A percentile compares a stretch with the other conserved stretches of the same genome.
phyloP scores from a whole-genome alignment of 1,140 invertebrate genomes.

The Ganaspis sp. region DNA sequence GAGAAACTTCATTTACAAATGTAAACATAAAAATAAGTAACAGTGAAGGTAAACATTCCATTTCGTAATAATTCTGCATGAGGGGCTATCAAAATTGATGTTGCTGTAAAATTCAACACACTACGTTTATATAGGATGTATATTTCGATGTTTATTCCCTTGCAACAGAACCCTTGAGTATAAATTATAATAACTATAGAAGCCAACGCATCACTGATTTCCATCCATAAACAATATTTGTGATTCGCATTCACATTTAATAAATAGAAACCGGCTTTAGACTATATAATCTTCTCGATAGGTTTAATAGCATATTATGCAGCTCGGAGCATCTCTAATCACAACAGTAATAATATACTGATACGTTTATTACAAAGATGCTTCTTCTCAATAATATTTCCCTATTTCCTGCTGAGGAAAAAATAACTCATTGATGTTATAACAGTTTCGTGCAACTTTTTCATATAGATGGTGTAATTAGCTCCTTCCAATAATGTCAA shows the following conservation, averaged over 20 bases:
- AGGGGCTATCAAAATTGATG: background rate
- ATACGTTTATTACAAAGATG: background rate
- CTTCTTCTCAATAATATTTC: background rate
- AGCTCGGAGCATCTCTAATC: constrained; percentile 9
- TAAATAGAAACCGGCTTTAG: constrained; percentile 16
- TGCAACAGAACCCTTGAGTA: background rate
- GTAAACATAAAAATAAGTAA: background rate
- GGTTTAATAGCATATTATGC: constrained; percentile 16
- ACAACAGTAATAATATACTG: constrained; percentile 19
- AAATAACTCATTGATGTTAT: background rate
- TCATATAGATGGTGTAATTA: too few species aligned
- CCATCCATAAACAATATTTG: background rate
- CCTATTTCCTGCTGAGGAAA: background rate
- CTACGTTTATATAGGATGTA: constrained; percentile 4
- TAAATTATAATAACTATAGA: constrained; percentile 24
- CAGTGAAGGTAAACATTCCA: background rate
- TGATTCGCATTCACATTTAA: constrained; percentile 17
- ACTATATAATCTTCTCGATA: constrained; percentile 2
- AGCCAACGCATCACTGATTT: constrained; percentile 21
- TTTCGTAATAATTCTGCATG: background rate
- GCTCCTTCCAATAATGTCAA: too few species aligned
- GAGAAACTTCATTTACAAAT: background rate
- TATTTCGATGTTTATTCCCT: background rate
- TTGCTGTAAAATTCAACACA: background rate
- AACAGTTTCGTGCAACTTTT: too few species aligned